These are phyloP conservation scores for Tortrix viridana DNA, from an alignment of 2,888 invertebrate species.

Conservation along the genomic window DNA sequence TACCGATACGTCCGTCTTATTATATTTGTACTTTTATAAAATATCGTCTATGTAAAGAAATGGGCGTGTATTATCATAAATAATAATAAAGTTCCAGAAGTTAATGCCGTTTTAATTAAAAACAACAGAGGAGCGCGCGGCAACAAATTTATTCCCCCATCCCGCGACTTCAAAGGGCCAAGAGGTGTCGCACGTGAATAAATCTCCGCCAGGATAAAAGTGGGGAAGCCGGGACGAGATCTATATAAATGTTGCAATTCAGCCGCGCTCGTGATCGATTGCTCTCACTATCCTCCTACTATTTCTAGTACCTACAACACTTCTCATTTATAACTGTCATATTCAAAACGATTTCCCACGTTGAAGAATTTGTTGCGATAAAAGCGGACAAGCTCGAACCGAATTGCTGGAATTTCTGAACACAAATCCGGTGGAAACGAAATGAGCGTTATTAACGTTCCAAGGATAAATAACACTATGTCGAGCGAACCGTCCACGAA, in stretches of 20 bases:
- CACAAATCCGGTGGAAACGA: slow-evolving; percentile 46
- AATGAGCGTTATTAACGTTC: slow-evolving; percentile 22
- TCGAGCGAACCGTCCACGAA: slow-evolving; percentile 7
- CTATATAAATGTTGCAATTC: slow-evolving; percentile 78
- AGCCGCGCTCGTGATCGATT: slow-evolving; percentile 71
- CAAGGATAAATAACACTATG: slow-evolving; percentile 19
- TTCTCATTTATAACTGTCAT: slow-evolving; percentile 74
- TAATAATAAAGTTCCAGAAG: slow-evolving; percentile 57
- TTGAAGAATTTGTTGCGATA: slow-evolving; percentile 56
- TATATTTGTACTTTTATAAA: slow-evolving; percentile 22
- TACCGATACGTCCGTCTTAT: slow-evolving; percentile 17
- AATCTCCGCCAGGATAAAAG: slow-evolving; percentile 74
- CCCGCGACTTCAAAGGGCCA: slow-evolving; percentile 78
- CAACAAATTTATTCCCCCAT: slow-evolving; percentile 73
- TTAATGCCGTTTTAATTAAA: slow-evolving; percentile 78
- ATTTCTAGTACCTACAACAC: slow-evolving; percentile 74
- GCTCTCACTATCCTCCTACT: slow-evolving; percentile 67
- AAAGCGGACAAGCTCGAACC: slow-evolving; percentile 49
- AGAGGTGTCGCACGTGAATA: slow-evolving; percentile 73
- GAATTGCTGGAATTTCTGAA: slow-evolving; percentile 54
- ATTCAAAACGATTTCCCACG: slow-evolving; percentile 63
- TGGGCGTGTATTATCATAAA: slow-evolving; percentile 46
- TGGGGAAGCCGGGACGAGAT: slow-evolving; percentile 65
- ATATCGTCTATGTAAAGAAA: background rate
- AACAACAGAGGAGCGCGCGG: slow-evolving; percentile 62